Conservation (phyloP, 2,888 invertebrate genomes). For the Seira ritae region DNA sequence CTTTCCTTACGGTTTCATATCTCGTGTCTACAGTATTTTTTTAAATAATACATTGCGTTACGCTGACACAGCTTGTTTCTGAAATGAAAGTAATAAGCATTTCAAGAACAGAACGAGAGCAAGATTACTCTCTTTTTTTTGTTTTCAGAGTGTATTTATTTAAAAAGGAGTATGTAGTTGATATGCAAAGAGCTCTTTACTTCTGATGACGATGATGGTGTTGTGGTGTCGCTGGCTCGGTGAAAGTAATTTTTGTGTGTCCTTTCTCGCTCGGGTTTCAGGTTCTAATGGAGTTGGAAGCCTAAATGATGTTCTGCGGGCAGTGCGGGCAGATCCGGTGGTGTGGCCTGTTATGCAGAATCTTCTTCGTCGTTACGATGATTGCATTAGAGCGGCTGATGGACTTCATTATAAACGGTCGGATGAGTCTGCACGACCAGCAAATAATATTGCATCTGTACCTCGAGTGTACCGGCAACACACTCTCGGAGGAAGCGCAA, state of each 20-base stretch:
- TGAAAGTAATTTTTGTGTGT: too few relatives aligned
- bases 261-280: conserved; percentile 17
- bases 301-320: conserved; percentile 72
- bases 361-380: conserved; percentile 72
- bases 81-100: too few relatives aligned
- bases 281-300: conserved; percentile 65
- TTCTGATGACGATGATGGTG: neutral
- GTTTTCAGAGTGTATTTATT: neutral
- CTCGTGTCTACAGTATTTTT: too few relatives aligned
- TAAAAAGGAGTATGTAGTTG: neutral
- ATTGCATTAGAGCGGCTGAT: conserved; percentile 73
- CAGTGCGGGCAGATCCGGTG: conserved; percentile 71
- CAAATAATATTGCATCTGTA: neutral
- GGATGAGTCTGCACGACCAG: conserved; percentile 23
- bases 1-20: too few relatives aligned
- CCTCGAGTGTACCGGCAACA: neutral
- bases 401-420: conserved; percentile 73
- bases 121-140: neutral
- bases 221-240: too few relatives aligned
- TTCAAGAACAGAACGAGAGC: too few relatives aligned
- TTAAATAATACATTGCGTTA: too few relatives aligned
- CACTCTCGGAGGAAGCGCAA: conserved; percentile 18
- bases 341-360: conserved; percentile 72
- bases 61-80: too few relatives aligned
- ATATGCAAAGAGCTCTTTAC: conserved; percentile 6